Conservation (phyloP, 2,888 invertebrate genomes). For the Tenthredo mesomela region DNA sequence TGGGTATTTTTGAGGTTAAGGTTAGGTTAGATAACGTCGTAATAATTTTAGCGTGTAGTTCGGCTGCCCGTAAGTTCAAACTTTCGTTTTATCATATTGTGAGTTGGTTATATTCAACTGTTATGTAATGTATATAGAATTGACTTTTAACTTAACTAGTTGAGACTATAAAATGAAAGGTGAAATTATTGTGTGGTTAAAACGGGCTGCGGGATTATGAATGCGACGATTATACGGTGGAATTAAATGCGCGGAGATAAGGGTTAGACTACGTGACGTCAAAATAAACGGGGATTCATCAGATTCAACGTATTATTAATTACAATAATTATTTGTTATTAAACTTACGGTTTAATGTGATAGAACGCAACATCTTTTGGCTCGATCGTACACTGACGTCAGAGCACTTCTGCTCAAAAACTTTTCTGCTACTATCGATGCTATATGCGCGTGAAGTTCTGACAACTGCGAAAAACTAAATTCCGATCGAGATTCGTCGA, state of each 20-base stretch:
- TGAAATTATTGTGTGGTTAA: not conserved
- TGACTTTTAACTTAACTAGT: not conserved
- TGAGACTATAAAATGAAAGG: not conserved
- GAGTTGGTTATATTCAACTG: not conserved
- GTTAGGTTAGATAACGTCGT: conserved; percentile 44
- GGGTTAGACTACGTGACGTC: not conserved
- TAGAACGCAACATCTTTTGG: conserved; percentile 71
- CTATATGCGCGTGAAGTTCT: not conserved
- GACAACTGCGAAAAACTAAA: not conserved
- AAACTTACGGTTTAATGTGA: conserved; percentile 71
- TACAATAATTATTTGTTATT: conserved; percentile 9
- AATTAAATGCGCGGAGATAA: not conserved
- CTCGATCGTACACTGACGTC: conserved; percentile 56
- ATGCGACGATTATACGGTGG: too few species aligned
- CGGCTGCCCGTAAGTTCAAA: not conserved
- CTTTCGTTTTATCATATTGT: not conserved
- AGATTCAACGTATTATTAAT: not conserved
- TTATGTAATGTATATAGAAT: conserved; percentile 19
- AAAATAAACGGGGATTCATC: not conserved
- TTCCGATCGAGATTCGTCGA: not conserved
- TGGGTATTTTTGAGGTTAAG: not conserved
- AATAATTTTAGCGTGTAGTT: conserved; percentile 6
- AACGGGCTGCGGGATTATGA: too few species aligned
- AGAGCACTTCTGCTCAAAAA: conserved; percentile 47
- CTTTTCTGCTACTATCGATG: not conserved